phyloP scores from a whole-genome alignment of 92 coral and sea anemone genomes.

The Paramuricea clavata region DNA sequence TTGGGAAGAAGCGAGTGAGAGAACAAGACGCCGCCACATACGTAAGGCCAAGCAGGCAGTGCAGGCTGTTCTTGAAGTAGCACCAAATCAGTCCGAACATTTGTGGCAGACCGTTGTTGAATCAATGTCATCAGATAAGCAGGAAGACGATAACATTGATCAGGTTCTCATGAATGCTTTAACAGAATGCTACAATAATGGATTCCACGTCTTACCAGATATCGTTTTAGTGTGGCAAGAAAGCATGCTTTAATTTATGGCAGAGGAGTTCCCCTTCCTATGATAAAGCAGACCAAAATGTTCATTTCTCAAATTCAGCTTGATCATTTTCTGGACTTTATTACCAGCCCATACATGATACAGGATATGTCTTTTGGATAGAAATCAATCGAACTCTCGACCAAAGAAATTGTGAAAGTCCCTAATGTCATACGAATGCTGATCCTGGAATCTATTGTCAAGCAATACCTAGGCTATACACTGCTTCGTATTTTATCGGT shows the following conservation, averaged over 20 bases:
- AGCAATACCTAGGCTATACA: no score
- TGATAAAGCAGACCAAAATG: slow-evolving; percentile 25
- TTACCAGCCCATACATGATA: slow-evolving; percentile 63
- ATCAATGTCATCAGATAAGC: not conserved
- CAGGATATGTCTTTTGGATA: slow-evolving; percentile 73
- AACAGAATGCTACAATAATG: not conserved
- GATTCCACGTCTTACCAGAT: slow-evolving; percentile 66
- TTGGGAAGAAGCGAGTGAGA: slow-evolving; percentile 67
- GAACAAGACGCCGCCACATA: slow-evolving; percentile 63
- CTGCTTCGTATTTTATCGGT: slow-evolving; percentile 60
- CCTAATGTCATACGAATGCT: no score
- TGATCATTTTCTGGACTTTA: slow-evolving; percentile 72
- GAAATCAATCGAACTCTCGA: slow-evolving; percentile 45
- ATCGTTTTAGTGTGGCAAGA: slow-evolving; percentile 64
- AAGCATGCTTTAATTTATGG: slow-evolving; percentile 64
- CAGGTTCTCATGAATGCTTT: slow-evolving; percentile 39
- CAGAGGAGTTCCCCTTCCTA: slow-evolving; percentile 50
- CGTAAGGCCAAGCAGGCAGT: slow-evolving; percentile 68
- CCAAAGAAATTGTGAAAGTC: slow-evolving; percentile 52
- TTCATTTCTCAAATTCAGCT: no score
- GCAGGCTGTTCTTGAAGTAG: slow-evolving; percentile 62
- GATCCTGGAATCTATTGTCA: no score
- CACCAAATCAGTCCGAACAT: slow-evolving; percentile 21
- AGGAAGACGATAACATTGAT: slow-evolving; percentile 30
- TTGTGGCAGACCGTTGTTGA: slow-evolving; percentile 31